These are phyloP conservation scores for Erythrolamprus reginae DNA, from an alignment of 2,113 vertebrate genomes.

Conservation along the genomic window DNA sequence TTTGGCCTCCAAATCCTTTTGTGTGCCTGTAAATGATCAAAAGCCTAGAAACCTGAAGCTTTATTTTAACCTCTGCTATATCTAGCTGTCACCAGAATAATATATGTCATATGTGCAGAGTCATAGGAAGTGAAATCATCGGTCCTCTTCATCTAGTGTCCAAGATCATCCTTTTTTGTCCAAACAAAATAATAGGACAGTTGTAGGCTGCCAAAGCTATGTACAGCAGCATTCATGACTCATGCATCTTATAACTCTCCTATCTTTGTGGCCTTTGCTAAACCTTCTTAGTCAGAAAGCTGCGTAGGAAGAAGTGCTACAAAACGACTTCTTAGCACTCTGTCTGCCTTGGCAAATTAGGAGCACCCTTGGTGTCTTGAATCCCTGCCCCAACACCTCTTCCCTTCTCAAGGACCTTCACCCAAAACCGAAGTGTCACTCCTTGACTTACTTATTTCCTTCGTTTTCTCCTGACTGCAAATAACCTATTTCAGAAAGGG, in stretches of 20 bases:
- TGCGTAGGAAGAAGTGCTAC: conserved; percentile 14
- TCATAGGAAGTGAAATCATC: not conserved
- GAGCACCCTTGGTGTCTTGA: not conserved
- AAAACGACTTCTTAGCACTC: not conserved
- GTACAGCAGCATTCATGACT: conserved; percentile 12
- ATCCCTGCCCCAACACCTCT: not conserved
- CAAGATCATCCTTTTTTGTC: not conserved
- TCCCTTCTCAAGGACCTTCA: not conserved
- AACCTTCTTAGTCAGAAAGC: conserved; percentile 19
- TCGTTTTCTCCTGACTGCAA: not conserved
- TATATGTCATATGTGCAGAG: not conserved
- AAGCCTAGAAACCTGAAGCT: not conserved
- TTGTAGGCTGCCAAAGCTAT: conserved; percentile 1
- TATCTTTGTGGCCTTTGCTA: conserved; percentile 10
- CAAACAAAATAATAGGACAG: conserved; percentile 7
- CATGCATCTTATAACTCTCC: not conserved
- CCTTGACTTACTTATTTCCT: not conserved
- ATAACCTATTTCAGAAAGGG: not conserved
- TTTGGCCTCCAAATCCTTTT: not conserved
- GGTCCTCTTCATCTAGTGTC: not conserved
- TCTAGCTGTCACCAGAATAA: not conserved
- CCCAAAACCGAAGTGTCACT: not conserved
- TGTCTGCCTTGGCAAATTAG: not conserved
- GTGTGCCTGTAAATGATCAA: not conserved
- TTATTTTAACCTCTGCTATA: not conserved